Evolutionary conservation across 2,888 invertebrate genomes (phyloP), one percentile per base, ranked within the genome.

Genomic region (Smittia aterrima): DNA sequence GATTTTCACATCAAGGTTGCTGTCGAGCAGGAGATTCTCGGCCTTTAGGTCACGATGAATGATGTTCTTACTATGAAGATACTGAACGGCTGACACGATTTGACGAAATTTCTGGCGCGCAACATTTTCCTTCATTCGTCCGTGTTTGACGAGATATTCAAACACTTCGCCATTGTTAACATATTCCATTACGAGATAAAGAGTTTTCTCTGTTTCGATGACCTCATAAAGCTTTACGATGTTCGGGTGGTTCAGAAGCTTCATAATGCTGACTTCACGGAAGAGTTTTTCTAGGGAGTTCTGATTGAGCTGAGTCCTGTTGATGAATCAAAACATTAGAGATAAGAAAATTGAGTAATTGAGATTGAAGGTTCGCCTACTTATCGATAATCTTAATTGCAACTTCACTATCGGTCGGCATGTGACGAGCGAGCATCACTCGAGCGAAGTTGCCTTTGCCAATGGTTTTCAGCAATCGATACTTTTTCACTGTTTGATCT

Each of bases 301-400:
- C 1, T 53, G 32, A 24, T 72, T 74, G 2, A 74, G 32, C 13
- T 74, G 64, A 41, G 66, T 74, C 41, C 64, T 74, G 38, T 73
- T 41, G n/a, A 64, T 64, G 16, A 73, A 62, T 25, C 2, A 20
- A 18, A 62, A 62, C 25, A 24, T 25, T 16, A 62, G 16, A 62
- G n/a, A n/a, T n/a, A n/a, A n/a, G n/a, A n/a, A n/a, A n/a, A n/a
- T n/a, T n/a, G n/a, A n/a, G n/a, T n/a, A n/a, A n/a, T n/a, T n/a
- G n/a, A n/a, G n/a, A n/a, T n/a, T n/a, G n/a, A 11, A 16, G 47
- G 9, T 47, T 47, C 11, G 47, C 47, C 11, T 11, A 47, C 47
- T 73, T 73, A 47, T 74, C 74, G 32, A 74, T 74, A 16, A 74
- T 74, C 66, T 74, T 74, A 3, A 74, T 74, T 1, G 74, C 74